Evolutionary conservation across 2,113 vertebrate species (phyloP).

Genomic region (Hypocryptadius cinnamomeus): DNA sequence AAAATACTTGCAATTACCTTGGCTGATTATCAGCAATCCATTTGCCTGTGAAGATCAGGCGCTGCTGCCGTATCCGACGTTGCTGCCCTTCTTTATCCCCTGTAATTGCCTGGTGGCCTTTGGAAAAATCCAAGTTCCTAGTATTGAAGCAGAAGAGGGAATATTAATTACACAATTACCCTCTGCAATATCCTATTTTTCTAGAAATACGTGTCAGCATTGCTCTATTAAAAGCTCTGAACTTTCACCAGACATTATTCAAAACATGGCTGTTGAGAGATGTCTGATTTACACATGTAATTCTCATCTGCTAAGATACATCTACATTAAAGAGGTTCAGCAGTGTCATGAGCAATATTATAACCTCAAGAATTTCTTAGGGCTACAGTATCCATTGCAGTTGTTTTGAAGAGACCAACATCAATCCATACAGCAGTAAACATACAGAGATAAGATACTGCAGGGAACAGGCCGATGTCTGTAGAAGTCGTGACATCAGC

Average conservation of each 20-base stretch:
- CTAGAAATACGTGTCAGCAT: neutral
- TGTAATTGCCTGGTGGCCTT: conserved; percentile 92
- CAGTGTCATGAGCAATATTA: neutral
- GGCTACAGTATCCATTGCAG: neutral
- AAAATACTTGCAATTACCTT: conserved; percentile 61
- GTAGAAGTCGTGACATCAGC: neutral
- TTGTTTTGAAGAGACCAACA: neutral
- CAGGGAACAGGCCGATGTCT: neutral
- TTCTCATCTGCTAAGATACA: neutral
- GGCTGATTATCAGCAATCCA: conserved; percentile 96
- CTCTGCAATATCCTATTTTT: neutral
- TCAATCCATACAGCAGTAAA: neutral
- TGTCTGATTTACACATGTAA: neutral
- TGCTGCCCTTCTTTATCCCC: conserved; percentile 86
- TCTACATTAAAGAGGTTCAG: neutral
- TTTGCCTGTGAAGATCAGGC: conserved; percentile 86
- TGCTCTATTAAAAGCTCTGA: neutral
- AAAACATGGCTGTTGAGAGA: neutral
- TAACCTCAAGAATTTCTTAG: neutral
- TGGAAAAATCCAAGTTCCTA: conserved; percentile 96
- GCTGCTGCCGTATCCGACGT: conserved; percentile 82
- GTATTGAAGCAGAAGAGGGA: conserved; percentile 13
- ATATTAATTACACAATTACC: neutral
- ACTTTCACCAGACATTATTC: neutral
- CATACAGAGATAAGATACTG: neutral